phyloP scores from a whole-genome alignment of 2,888 invertebrate species.

The Hyposoter didymator region DNA sequence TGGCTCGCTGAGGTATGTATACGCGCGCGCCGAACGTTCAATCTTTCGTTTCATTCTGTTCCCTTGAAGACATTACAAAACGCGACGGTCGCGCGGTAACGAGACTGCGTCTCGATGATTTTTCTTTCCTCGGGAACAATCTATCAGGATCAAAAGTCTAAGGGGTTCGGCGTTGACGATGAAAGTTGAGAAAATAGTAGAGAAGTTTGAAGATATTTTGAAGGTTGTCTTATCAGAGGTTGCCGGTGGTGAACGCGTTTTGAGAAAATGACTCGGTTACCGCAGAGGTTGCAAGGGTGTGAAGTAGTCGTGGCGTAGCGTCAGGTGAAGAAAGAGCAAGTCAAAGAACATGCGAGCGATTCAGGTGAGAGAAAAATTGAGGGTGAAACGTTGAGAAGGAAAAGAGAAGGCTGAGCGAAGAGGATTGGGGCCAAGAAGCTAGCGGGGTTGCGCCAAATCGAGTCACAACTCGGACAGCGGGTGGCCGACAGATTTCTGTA shows the following conservation, averaged over 20 bases:
- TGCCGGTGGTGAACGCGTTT: background rate
- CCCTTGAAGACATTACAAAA: slow-evolving; percentile 18
- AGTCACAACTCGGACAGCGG: slow-evolving; percentile 83
- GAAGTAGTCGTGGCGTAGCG: slow-evolving; percentile 22
- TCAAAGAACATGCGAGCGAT: slow-evolving; percentile 32
- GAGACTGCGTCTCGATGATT: background rate
- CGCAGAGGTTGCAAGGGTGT: slow-evolving; percentile 1
- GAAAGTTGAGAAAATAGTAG: background rate
- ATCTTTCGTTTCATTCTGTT: slow-evolving; percentile 20
- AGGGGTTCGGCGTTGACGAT: background rate
- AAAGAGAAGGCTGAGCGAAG: slow-evolving; percentile 21
- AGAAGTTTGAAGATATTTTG: background rate
- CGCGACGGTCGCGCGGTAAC: slow-evolving; percentile 4
- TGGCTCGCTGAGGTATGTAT: slow-evolving; percentile 38
- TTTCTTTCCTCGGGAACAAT: background rate
- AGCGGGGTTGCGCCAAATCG: slow-evolving; percentile 79
- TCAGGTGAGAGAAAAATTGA: slow-evolving; percentile 58
- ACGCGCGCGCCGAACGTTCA: slow-evolving; percentile 7
- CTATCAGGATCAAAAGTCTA: background rate
- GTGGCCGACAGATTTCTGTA: slow-evolving; percentile 79
- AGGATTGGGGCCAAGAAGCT: slow-evolving; percentile 50
- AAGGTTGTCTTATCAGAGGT: background rate
- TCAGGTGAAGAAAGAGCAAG: slow-evolving; percentile 32
- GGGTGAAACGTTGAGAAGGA: slow-evolving; percentile 31
- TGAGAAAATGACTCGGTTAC: slow-evolving; percentile 14